Evolutionary conservation across 2,113 vertebrate species (phyloP).

Genomic region (Aix galericulata): DNA sequence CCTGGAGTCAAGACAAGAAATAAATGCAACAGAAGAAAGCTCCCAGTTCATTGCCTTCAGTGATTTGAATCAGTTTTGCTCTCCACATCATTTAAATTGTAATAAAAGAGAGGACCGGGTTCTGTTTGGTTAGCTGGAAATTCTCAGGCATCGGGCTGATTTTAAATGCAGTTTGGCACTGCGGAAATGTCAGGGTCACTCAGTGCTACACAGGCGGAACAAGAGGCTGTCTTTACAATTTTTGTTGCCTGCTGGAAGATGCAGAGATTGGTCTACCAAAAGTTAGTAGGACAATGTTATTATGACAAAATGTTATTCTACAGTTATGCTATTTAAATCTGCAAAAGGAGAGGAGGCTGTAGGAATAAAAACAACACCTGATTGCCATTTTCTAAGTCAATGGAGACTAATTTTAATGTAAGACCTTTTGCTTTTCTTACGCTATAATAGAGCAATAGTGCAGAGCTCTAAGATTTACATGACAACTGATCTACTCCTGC

Average conservation of each 20-base stretch:
- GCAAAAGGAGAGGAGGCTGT: not conserved
- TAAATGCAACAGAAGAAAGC: constrained; percentile 4
- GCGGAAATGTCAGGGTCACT: not conserved
- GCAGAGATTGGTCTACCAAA: not conserved
- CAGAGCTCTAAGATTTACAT: not conserved
- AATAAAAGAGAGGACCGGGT: not conserved
- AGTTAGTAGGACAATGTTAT: not conserved
- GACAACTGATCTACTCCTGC: not conserved
- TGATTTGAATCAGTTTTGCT: not conserved
- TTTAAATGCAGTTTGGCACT: not conserved
- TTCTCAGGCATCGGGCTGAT: not conserved
- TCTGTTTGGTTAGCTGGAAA: not conserved
- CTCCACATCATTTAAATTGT: not conserved
- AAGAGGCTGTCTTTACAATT: not conserved
- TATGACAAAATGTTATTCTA: not conserved
- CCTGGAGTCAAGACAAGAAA: not conserved
- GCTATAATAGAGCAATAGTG: accelerated
- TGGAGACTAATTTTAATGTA: not conserved
- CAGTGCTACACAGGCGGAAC: not conserved
- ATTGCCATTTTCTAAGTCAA: not conserved
- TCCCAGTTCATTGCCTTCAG: not conserved
- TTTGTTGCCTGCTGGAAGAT: not conserved
- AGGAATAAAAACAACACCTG: not conserved
- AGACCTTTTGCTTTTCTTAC: not conserved
- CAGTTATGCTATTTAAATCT: not conserved